A percentile compares a stretch with the other conserved stretches of the same genome.
phyloP scores from a whole-genome alignment of 2,797 vertebrate genomes.

The Paramormyrops hopkinsi region DNA sequence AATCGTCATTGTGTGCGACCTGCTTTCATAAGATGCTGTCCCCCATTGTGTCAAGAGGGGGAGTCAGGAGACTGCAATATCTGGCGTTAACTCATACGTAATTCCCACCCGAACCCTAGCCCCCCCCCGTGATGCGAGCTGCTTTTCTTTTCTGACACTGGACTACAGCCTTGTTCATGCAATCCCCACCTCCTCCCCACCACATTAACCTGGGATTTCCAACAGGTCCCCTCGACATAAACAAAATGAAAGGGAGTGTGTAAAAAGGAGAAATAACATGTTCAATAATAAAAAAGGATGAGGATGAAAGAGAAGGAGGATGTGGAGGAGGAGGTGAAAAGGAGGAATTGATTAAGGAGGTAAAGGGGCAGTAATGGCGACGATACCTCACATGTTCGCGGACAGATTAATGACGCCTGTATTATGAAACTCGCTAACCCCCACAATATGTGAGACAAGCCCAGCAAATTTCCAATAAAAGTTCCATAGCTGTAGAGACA shows the following conservation, averaged over 20 bases:
- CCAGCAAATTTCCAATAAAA: neutral
- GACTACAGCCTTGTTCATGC: neutral
- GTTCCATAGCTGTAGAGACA: slow-evolving; percentile 27
- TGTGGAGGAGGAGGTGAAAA: slow-evolving; percentile 19
- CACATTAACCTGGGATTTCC: neutral
- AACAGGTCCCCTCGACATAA: slow-evolving; percentile 24
- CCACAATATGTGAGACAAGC: neutral
- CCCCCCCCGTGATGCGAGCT: neutral
- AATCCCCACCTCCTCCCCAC: neutral
- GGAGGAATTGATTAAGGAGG: slow-evolving; percentile 3
- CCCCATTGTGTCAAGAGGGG: neutral
- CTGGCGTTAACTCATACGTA: neutral
- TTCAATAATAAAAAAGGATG: neutral
- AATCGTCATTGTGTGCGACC: neutral
- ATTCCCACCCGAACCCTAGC: neutral
- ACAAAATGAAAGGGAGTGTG: slow-evolving; percentile 21
- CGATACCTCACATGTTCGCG: neutral
- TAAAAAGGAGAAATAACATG: neutral
- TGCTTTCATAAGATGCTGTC: neutral
- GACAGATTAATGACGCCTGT: neutral
- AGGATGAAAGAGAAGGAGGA: slow-evolving; percentile 15
- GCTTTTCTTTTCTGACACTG: neutral
- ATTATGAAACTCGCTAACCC: neutral
- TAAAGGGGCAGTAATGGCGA: neutral
- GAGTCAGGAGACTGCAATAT: neutral